phyloP scores from a whole-genome alignment of 2,888 invertebrate genomes.

The Parapristionchus giblindavisi region DNA sequence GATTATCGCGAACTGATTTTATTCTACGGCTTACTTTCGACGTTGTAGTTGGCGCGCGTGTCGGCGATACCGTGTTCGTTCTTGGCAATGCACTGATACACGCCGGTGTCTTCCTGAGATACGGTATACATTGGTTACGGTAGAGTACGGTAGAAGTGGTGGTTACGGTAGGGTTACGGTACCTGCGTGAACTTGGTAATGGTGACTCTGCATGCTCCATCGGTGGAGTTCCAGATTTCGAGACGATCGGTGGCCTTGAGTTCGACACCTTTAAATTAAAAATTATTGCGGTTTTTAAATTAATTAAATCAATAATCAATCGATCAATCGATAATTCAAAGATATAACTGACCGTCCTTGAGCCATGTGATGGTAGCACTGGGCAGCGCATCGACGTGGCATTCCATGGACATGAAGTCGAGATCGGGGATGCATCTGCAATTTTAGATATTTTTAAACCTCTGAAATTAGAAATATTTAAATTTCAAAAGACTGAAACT shows the following conservation, averaged over 20 bases:
- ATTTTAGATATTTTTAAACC: neutral
- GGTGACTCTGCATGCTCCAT: constrained; percentile 66
- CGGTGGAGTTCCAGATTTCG: constrained; percentile 64
- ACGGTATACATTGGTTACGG: constrained; percentile 7
- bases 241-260: constrained; percentile 48
- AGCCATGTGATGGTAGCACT: constrained; percentile 61
- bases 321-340: too few relatives aligned
- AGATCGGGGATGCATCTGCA: constrained; percentile 50
- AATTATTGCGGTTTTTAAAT: neutral
- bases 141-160: constrained; percentile 53
- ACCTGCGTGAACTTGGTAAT: constrained; percentile 58
- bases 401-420: constrained; percentile 66
- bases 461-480: neutral
- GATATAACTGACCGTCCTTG: constrained; percentile 52
- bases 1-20: too few relatives aligned
- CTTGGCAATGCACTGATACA: constrained; percentile 76
- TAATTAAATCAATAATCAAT: neutral
- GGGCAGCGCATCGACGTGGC: constrained; percentile 69
- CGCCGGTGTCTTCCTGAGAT: constrained; percentile 74
- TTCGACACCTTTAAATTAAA: neutral
- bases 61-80: constrained; percentile 71
- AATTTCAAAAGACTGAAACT: neutral
- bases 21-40: constrained; percentile 60
- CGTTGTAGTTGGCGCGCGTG: constrained; percentile 59
- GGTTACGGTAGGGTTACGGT: constrained; percentile 47